Base-by-base conservation (phyloP, 2,888 invertebrate genomes). In the Patella caerulea region DNA sequence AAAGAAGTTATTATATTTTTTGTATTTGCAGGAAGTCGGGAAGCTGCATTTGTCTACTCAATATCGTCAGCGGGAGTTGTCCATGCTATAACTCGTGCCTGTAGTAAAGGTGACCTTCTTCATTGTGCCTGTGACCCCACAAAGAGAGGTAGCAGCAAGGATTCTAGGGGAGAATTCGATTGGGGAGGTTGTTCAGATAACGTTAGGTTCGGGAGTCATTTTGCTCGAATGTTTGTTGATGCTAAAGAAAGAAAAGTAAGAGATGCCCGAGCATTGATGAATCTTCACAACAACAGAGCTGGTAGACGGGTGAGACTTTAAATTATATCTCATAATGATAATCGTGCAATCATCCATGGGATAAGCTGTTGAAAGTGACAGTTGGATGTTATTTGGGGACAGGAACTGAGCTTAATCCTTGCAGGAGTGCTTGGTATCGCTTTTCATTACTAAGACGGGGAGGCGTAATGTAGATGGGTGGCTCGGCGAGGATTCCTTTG, bases 211-310 rank as follows among this genome's bases (percentile, higher is more conserved):
- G 91, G 91, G 1, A 86, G 82, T 92, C 96, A 96, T 92, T 98
- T 98, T 92, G 95, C 97, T 1, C 96, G 96, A 92, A 95, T 95
- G 88, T 99, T 99, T 91, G 96, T 98, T 81, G 99, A 99, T 92
- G 95, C 97, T 79, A 94, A 96, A 79, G 98, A 98, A 91, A 91
- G 93, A 71, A 86, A 84, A 79, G 86, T 87, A 19, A 83, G 88
- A 75, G 90, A 90, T 82, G 98, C 97, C 1, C 93, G 96, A 55
- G 95, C 96, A 86, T 93, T 98, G 82, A 98, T 99, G 97, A 98
- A 98, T 88, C 93, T 98, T 75, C 98, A 98, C 92, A 99, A 99
- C 93, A 99, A 99, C 92, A 97, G 98, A 91, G 98, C 98, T 72
- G 98, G 98, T 11, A 93, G 98, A 90, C 94, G 98, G 94, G 98